These are phyloP conservation scores for Riptortus pedestris DNA, from an alignment of 1,140 invertebrate species.

Conservation along the genomic window DNA sequence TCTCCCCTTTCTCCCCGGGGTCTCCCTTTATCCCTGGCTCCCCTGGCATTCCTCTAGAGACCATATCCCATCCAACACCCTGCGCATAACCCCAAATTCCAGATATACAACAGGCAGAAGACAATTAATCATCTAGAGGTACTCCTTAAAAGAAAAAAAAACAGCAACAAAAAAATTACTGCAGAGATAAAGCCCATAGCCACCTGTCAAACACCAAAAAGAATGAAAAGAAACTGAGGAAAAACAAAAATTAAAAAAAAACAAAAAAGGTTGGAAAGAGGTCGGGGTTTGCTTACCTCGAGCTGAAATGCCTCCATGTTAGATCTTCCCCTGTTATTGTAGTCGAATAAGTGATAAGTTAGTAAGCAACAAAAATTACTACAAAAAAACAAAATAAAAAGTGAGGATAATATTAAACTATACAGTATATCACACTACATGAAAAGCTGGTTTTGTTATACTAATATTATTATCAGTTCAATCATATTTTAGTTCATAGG, in stretches of 20 bases:
- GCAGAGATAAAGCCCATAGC: not conserved
- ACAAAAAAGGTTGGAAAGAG: not conserved
- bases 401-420: too few relatives aligned
- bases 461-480: not conserved
- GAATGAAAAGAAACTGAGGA: not conserved
- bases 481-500: too few relatives aligned
- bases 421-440: too few relatives aligned
- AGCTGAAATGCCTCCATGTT: not conserved
- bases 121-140: not conserved
- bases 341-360: not conserved
- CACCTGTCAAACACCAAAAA: not conserved
- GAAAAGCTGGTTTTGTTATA: too few relatives aligned
- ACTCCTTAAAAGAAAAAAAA: not conserved
- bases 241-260: not conserved
- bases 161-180: not conserved
- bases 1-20: constrained; percentile 37
- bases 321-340: constrained; percentile 16
- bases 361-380: constrained; percentile 2
- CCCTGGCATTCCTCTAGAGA: constrained; percentile 40
- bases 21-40: constrained; percentile 42
- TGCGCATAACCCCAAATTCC: constrained; percentile 32
- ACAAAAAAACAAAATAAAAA: constrained; percentile 13
- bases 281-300: not conserved
- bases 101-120: not conserved
- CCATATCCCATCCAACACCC: constrained; percentile 39